Conservation (phyloP, 2,113 vertebrate genomes). For the Neodon shergylaensis region DNA sequence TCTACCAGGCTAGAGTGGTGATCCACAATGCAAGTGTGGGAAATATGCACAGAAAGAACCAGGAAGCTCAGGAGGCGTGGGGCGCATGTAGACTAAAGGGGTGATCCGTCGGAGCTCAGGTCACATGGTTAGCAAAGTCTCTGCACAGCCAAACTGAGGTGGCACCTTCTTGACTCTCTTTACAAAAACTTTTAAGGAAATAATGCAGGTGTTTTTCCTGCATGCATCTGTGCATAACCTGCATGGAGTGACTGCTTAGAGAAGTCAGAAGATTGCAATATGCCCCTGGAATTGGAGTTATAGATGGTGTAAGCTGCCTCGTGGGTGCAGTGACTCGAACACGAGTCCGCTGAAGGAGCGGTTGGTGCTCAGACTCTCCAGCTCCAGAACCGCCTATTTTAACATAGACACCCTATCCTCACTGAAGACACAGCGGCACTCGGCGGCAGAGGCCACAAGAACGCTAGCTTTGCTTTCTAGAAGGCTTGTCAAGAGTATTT, state of each 20-base stretch:
- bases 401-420: too few species aligned
- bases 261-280: neutral
- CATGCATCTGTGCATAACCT: neutral
- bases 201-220: neutral
- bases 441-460: neutral
- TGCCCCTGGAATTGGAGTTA: neutral
- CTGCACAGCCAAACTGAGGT: neutral
- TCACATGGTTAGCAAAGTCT: neutral
- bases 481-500: conserved; percentile 1
- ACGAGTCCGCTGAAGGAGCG: neutral
- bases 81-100: neutral
- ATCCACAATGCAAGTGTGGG: neutral
- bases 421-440: neutral
- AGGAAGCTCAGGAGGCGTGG: neutral
- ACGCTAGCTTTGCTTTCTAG: neutral
- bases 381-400: neutral
- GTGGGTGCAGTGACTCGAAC: neutral
- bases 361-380: neutral
- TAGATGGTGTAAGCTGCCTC: neutral
- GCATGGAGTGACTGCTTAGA: too few species aligned
- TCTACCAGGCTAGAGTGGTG: neutral
- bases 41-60: neutral
- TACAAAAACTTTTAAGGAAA: neutral
- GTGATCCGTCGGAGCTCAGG: rapidly evolving
- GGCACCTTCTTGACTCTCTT: neutral